These are phyloP conservation scores for Montipora capitata DNA, from an alignment of 92 coral and sea anemone species.

Conservation along the genomic window DNA sequence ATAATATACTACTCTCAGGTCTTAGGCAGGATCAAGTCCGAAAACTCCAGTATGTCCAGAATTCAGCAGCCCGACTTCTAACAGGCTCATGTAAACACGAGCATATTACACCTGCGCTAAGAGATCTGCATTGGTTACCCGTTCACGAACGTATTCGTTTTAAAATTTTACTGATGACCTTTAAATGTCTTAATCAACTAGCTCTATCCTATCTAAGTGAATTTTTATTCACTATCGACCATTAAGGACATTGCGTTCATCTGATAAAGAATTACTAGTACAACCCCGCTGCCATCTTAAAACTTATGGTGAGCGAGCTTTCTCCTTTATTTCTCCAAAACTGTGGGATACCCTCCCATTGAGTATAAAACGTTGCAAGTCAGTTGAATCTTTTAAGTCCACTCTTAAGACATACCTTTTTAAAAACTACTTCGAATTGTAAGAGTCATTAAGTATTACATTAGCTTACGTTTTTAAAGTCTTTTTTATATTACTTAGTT, in stretches of 20 bases:
- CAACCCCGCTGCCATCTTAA: neutral
- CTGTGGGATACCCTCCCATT: neutral
- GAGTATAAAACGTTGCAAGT: neutral
- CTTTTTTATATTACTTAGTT: neutral
- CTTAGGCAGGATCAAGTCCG: conserved; percentile 27
- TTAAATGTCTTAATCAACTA: conserved; percentile 43
- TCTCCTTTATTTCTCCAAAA: too few relatives aligned
- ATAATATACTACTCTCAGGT: neutral
- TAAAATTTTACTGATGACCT: conserved; percentile 37
- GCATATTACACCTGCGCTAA: conserved; percentile 44
- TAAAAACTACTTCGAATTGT: neutral
- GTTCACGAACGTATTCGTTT: conserved; percentile 36
- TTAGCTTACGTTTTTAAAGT: neutral
- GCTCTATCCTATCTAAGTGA: conserved; percentile 32
- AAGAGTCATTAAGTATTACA: neutral
- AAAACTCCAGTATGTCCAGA: conserved; percentile 42
- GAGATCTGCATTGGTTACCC: conserved; percentile 45
- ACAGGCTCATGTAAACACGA: conserved; percentile 57
- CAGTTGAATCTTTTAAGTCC: neutral
- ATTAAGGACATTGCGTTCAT: neutral
- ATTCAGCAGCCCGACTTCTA: conserved; percentile 44
- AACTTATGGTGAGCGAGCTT: too few relatives aligned
- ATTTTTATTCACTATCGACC: neutral
- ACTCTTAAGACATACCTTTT: too few relatives aligned
- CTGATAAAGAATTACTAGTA: neutral